phyloP scores from a whole-genome alignment of 2,113 vertebrate species.

The Hemichromis elongatus region DNA sequence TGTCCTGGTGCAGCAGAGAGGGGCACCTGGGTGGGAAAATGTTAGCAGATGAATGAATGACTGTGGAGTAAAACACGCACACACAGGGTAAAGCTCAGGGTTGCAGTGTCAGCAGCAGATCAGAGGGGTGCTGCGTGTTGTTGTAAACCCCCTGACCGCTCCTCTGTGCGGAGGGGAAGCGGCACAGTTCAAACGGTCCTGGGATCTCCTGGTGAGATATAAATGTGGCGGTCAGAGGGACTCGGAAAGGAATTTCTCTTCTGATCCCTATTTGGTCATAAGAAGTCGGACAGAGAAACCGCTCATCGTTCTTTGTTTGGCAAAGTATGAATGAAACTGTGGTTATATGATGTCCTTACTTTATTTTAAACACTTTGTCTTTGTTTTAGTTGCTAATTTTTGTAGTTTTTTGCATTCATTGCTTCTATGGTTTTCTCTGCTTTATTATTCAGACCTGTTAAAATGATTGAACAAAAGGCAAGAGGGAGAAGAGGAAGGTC shows the following conservation, averaged over 20 bases:
- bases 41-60: constrained; percentile 3
- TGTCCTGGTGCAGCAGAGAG: neutral
- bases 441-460: rapidly evolving
- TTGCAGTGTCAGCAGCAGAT: constrained; percentile 44
- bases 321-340: neutral
- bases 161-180: neutral
- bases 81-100: constrained; percentile 18
- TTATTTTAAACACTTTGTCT: neutral
- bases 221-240: neutral
- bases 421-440: neutral
- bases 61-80: neutral
- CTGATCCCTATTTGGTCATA: neutral
- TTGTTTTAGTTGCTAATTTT: neutral
- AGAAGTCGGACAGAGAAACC: neutral
- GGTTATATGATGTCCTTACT: neutral
- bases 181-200: neutral
- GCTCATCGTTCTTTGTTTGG: neutral
- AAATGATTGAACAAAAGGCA: neutral
- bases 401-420: rapidly evolving
- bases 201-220: constrained; percentile 9
- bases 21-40: constrained; percentile 21
- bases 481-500: neutral
- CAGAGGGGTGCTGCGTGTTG: constrained; percentile 17
- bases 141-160: neutral
- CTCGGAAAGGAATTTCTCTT: neutral